Conservation (phyloP, 2,797 vertebrate genomes). For the Myripristis murdjan region DNA sequence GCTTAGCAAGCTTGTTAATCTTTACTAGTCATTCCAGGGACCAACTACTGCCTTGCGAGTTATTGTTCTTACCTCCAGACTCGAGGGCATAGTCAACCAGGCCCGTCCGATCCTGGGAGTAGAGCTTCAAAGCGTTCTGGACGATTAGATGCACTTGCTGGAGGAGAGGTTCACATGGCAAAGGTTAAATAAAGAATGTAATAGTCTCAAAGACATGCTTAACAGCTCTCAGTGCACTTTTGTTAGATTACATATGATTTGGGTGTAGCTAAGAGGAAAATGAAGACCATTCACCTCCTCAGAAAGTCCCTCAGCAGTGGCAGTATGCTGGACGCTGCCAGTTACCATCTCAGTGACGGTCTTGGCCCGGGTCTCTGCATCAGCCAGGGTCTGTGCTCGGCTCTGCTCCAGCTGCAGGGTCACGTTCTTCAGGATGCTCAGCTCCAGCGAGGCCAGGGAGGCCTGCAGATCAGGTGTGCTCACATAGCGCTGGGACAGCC, state of each 20-base stretch:
- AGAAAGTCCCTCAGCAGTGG: conserved; percentile 87
- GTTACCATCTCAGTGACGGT: conserved; percentile 81
- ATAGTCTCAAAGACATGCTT: background rate
- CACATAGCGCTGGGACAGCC: conserved; percentile 89
- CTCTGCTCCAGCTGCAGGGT: conserved; percentile 85
- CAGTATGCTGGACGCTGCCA: conserved; percentile 78
- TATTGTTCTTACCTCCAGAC: conserved; percentile 90
- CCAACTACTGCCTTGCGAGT: conserved; percentile 13
- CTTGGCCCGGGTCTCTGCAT: conserved; percentile 75
- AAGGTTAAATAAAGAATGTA: background rate
- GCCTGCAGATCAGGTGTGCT: conserved; percentile 87
- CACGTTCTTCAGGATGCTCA: conserved; percentile 89
- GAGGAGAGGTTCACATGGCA: conserved; percentile 17
- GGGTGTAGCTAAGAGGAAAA: background rate
- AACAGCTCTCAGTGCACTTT: background rate
- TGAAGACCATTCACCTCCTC: conserved; percentile 85
- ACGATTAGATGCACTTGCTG: conserved; percentile 93
- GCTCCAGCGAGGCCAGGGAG: conserved; percentile 86
- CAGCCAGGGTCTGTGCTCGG: conserved; percentile 72
- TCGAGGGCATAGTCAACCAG: conserved; percentile 96
- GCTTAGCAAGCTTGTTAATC: conserved; percentile 37
- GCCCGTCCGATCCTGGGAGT: conserved; percentile 94
- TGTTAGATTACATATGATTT: background rate
- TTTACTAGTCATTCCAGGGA: background rate
- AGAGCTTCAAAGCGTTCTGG: conserved; percentile 92